A percentile compares a stretch with the other conserved stretches of the same genome.
These are phyloP conservation scores for Lobophora halterata DNA, from an alignment of 2,888 invertebrate species.

Conservation along the genomic window DNA sequence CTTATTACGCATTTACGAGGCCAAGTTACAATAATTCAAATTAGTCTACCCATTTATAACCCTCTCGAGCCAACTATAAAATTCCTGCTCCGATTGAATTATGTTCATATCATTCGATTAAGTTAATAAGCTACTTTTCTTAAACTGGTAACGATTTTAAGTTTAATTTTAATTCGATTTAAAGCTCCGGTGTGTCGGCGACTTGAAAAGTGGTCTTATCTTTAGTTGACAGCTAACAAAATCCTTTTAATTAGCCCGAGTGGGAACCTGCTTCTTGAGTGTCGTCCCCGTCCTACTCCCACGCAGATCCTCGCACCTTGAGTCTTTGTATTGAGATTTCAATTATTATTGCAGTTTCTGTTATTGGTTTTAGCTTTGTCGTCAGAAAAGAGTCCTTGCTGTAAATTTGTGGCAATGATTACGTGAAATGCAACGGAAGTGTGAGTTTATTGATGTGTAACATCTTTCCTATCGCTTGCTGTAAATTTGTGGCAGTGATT, in stretches of 20 bases:
- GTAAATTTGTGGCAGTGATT: too few species aligned
- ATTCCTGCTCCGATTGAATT: slow-evolving; percentile 23
- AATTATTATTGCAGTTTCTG: slow-evolving; percentile 16
- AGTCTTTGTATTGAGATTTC: slow-evolving; percentile 31
- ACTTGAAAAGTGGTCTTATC: slow-evolving; percentile 67
- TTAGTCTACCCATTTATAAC: slow-evolving; percentile 25
- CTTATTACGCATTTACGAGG: slow-evolving; percentile 30
- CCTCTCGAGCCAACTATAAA: slow-evolving; percentile 24
- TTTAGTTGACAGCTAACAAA: slow-evolving; percentile 76
- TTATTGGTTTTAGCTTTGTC: slow-evolving; percentile 4
- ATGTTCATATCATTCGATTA: slow-evolving; percentile 23
- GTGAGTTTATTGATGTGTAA: too few species aligned
- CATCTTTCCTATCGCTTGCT: too few species aligned
- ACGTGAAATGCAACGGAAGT: too few species aligned
- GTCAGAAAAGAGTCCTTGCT: too few species aligned
- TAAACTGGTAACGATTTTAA: slow-evolving; percentile 7
- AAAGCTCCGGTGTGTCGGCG: slow-evolving; percentile 43
- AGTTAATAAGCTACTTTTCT: slow-evolving; percentile 20
- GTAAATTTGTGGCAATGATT: too few species aligned
- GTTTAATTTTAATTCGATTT: slow-evolving; percentile 10
- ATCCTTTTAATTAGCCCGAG: slow-evolving; percentile 76
- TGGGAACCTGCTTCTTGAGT: slow-evolving; percentile 35
- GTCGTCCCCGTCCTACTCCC: slow-evolving; percentile 46
- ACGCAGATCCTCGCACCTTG: slow-evolving; percentile 43
- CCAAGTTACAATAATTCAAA: slow-evolving; percentile 23